phyloP scores from a whole-genome alignment of 2,113 vertebrate genomes.

The Echinops telfairi region DNA sequence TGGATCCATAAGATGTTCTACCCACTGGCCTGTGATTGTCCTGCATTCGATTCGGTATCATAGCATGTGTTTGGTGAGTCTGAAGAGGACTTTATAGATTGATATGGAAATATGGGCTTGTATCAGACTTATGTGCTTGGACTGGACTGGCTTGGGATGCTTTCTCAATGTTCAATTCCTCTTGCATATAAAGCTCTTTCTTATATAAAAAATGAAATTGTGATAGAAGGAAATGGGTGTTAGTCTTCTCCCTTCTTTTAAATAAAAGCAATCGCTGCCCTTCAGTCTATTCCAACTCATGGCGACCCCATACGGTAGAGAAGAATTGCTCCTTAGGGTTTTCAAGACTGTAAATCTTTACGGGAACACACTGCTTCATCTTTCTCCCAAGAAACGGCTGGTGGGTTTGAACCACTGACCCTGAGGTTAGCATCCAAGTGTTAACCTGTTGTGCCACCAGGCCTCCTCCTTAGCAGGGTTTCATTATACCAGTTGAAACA shows the following conservation, averaged over 20 bases:
- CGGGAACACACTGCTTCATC: background rate
- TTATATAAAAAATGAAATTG: too few relatives aligned
- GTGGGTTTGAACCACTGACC: background rate
- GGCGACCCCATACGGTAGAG: background rate
- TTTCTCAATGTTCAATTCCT: too few relatives aligned
- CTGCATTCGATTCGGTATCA: too few relatives aligned
- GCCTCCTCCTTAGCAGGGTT: background rate
- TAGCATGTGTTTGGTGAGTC: too few relatives aligned
- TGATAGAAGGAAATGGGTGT: background rate
- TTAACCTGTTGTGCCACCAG: background rate
- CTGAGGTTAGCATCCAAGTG: background rate
- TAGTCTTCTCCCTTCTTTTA: background rate
- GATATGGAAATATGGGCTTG: too few relatives aligned
- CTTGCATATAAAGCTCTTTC: too few relatives aligned
- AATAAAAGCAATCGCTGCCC: background rate
- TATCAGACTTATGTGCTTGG: too few relatives aligned
- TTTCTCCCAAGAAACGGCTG: background rate
- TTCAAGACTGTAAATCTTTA: background rate
- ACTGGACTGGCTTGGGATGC: too few relatives aligned
- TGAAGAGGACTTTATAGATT: too few relatives aligned
- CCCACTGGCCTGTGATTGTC: too few relatives aligned
- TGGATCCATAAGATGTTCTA: too few relatives aligned
- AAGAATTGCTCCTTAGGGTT: background rate
- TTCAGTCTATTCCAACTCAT: background rate
- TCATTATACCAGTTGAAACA: too few relatives aligned